Evolutionary conservation across 2,113 vertebrate species (phyloP), one percentile per base, ranked within the genome.

Genomic region (Pangasianodon gigas): DNA sequence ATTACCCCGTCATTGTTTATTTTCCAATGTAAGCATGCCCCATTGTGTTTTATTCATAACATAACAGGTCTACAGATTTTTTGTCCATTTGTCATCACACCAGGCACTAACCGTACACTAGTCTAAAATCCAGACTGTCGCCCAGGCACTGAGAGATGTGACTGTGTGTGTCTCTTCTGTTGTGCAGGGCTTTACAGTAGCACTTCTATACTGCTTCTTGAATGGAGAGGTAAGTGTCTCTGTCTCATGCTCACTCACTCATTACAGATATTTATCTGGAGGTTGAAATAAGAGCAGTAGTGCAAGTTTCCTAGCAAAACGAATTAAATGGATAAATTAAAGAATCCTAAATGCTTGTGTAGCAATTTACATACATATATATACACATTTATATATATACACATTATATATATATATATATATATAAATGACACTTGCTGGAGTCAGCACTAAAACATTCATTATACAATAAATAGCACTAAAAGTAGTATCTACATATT

Each of bases 201-300:
- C 96, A 13, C 91, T 96, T 89, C 94, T 96, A 46, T 96, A 96
- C 91, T 96, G 96, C 88, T 96, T 96, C 92, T 91, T 95, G 79
- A 96, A 96, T 10, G 94, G 95, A 88, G 96, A 96, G 95, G 96
- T 96, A 87, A 92, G 93, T 90, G 6, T 11, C 2, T 46, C 11
- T 86, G n/a, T 13, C 51, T 24, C 2, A 46, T 21, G 13, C 54
- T 37, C 2, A 14, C 21, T 62, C 82, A 85, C 44, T 89, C 29
- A 54, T 69, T 69, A 71, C n/a, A 41, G 9, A 56, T 32, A 71
- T 46, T 71, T 37, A 65, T 65, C 29, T 51, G 14, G 7, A 65
- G 44, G 13, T 24, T 48, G 14, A 84, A 60, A 41, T 84, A 7
- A 46, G 54, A 29, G 18, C 67, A 71, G 44, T 37, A 44, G 32